Conservation (phyloP, 37 sponge, comb jelly and placozoan species). For the Spongilla lacustris region DNA sequence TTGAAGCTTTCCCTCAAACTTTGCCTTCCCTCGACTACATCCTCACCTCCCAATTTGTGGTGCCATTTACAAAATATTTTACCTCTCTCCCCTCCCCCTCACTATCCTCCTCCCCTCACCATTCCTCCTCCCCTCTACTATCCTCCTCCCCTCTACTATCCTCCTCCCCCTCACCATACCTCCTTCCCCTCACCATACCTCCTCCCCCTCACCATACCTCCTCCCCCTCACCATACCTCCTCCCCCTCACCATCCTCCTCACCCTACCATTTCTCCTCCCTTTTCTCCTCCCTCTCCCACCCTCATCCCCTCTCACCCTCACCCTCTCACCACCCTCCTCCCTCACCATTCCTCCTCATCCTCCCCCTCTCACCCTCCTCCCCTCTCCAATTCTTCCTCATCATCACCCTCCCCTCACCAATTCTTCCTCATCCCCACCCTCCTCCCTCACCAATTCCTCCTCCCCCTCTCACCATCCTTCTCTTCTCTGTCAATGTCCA, state of each 20-base stretch:
- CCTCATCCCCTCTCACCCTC: neutral
- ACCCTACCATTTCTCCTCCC: neutral
- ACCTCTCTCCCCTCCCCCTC: neutral
- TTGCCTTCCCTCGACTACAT: neutral
- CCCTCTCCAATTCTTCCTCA: constrained; percentile 1
- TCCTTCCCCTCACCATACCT: neutral
- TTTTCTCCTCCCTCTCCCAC: neutral
- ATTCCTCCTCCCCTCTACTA: neutral
- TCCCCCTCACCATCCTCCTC: constrained; percentile 2
- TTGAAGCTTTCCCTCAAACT: neutral
- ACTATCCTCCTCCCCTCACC: neutral
- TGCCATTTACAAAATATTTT: neutral
- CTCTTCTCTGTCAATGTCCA: neutral
- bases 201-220: neutral
- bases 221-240: neutral
- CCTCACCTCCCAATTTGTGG: no score
- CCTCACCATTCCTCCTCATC: neutral
- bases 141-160: neutral
- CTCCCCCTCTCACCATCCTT: neutral
- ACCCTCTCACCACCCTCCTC: neutral
- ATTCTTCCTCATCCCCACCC: neutral
- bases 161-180: neutral
- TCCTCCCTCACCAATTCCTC: constrained; percentile 1
- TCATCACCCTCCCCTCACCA: neutral
- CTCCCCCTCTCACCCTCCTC: neutral